These are phyloP conservation scores for Lasius fuliginosus DNA, from an alignment of 2,888 invertebrate species.

Conservation along the genomic window DNA sequence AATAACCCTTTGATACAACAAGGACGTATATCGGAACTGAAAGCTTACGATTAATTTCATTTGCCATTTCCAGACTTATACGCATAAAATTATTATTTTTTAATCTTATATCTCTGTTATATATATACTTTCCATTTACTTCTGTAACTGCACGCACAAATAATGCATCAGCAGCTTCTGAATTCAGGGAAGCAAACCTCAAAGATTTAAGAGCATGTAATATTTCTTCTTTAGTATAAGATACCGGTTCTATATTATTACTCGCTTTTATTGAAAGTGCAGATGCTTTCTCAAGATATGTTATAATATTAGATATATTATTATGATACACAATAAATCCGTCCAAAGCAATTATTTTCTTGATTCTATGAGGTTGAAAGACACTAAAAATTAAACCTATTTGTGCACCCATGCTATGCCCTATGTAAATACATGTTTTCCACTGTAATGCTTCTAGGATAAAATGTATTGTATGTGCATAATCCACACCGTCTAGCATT, in stretches of 20 bases:
- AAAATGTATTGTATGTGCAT: conserved; percentile 79
- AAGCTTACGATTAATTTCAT: conserved; percentile 55
- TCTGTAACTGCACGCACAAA: conserved; percentile 86
- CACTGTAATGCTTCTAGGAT: conserved; percentile 85
- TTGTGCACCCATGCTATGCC: conserved; percentile 87
- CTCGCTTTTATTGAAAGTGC: conserved; percentile 80
- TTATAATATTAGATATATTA: fast-evolving
- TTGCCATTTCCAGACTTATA: conserved; percentile 43
- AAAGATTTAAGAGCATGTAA: conserved; percentile 86
- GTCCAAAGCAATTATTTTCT: conserved; percentile 86
- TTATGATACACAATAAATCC: conserved; percentile 73
- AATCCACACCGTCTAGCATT: conserved; percentile 83
- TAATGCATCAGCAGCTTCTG: conserved; percentile 87
- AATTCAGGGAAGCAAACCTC: conserved; percentile 84
- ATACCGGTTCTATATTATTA: conserved; percentile 74
- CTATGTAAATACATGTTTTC: conserved; percentile 83
- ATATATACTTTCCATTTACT: conserved; percentile 87
- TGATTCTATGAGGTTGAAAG: conserved; percentile 86
- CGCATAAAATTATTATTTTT: conserved; percentile 84
- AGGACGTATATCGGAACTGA: conserved; percentile 65
- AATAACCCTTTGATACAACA: conserved; percentile 11
- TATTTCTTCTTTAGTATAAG: conserved; percentile 87
- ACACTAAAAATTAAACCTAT: conserved; percentile 83
- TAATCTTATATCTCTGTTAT: conserved; percentile 88
- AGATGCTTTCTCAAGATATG: neutral